Evolutionary conservation across 2,888 invertebrate species (phyloP), one percentile per base, ranked within the genome.

Genomic region (Plagodis dolabraria): DNA sequence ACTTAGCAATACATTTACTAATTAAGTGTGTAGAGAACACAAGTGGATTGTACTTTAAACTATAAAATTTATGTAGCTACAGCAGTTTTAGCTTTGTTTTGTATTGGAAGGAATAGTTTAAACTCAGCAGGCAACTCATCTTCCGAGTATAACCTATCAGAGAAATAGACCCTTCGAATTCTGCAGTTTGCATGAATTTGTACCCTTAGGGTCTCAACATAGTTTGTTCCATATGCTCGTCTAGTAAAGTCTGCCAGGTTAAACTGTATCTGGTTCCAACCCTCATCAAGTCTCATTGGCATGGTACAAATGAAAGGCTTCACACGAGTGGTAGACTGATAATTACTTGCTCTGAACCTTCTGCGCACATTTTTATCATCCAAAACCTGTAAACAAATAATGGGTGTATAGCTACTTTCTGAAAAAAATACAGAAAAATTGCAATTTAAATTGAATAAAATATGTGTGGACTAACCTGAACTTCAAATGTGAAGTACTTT

Each of bases 251-350:
- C 98, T 5, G 97, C 97, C 67, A 99, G 93, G 89, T 99, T 98
- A 84, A 99, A 98, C 85, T 98, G 98, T 70, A 99, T 97, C 89
- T 96, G 96, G 80, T 98, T 98, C 98, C 98, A 98, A 38, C 99
- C 99, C 77, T 98, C 97, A 75, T 98, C 97, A 64, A 99, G 92
- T 59, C 98, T 93, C 96, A 99, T 97, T 0, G 99, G 99, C 98
- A 99, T 98, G 7, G 98, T 98, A 79, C 98, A 98, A 75, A 99
- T 99, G 83, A 99, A 99, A n/a, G 98, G 98, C 83, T 98, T 98
- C 8, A 99, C 97, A 75, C 98, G 92, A 0, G 98, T 99, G 10
- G 97, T 97, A 44, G 98, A 98, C 82, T 99, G 98, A 87, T 98
- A 99, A 89, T 99, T 99, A 79, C 98, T 98, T 6, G 98, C 97